Evolutionary conservation across 2,888 invertebrate species (phyloP).

Genomic region (Ormyrus thymus): DNA sequence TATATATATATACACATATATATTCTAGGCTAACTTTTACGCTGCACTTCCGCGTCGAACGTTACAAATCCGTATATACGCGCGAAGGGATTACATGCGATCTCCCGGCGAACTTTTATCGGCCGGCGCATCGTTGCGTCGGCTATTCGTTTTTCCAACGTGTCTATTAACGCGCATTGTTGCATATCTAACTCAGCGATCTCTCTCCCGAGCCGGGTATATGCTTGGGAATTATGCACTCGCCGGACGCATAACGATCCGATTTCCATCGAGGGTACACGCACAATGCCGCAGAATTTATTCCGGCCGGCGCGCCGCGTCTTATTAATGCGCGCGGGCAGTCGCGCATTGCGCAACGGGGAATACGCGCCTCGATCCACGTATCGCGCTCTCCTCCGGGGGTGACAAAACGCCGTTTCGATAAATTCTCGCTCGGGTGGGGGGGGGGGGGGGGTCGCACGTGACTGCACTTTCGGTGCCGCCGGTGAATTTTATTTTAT

Average conservation of each 20-base stretch:
- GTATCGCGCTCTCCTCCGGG: slow-evolving; percentile 5
- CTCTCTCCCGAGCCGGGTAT: too few species aligned
- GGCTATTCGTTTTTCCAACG: neutral
- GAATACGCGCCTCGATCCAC: neutral
- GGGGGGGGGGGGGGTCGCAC: neutral
- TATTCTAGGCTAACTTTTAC: neutral
- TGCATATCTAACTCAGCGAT: too few species aligned
- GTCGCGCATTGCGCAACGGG: slow-evolving; percentile 15
- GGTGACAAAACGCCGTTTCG: slow-evolving; percentile 10
- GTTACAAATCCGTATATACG: neutral
- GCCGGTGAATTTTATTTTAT: too few species aligned
- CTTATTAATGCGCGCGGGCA: slow-evolving; percentile 11
- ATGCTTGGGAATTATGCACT: neutral
- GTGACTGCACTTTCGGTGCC: too few species aligned
- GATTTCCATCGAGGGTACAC: slow-evolving; percentile 22
- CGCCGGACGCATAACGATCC: slow-evolving; percentile 13
- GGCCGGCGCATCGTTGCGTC: neutral
- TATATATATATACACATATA: neutral
- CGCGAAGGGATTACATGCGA: slow-evolving; percentile 33
- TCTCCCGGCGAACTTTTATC: slow-evolving; percentile 25
- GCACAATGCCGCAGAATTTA: slow-evolving; percentile 16
- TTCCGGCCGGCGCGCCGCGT: slow-evolving; percentile 16
- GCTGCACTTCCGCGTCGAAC: slow-evolving; percentile 11
- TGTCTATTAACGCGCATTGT: slow-evolving; percentile 10
- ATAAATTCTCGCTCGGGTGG: slow-evolving; percentile 26